These are phyloP conservation scores for Lepidurus arcticus DNA, from an alignment of 1,140 invertebrate species.

Conservation along the genomic window DNA sequence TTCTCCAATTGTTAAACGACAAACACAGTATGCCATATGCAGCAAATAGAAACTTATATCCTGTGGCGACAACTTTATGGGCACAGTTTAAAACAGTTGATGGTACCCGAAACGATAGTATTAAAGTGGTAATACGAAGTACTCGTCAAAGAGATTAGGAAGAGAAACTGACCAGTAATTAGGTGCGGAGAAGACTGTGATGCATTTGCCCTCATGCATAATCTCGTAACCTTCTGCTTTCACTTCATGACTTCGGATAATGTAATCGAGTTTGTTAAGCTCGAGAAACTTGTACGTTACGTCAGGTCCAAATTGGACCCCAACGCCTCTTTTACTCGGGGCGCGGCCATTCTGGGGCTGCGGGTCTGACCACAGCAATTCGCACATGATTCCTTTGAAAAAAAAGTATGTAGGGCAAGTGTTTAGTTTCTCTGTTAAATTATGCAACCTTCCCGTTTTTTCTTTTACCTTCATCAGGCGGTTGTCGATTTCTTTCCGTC, in stretches of 20 bases:
- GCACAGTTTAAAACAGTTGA: neutral
- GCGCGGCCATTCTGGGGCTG: constrained; percentile 77
- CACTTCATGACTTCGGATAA: constrained; percentile 96
- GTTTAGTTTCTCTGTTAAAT: constrained; percentile 16
- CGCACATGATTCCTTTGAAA: constrained; percentile 77
- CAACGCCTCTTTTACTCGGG: constrained; percentile 93
- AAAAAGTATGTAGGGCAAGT: constrained; percentile 2
- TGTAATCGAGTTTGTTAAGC: constrained; percentile 82
- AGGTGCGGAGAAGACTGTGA: constrained; percentile 95
- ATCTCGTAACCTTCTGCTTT: constrained; percentile 94
- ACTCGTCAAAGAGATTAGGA: neutral
- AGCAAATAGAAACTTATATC: neutral
- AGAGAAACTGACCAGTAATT: constrained; percentile 85
- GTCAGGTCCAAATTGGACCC: constrained; percentile 97
- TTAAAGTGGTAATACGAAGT: constrained; percentile 17
- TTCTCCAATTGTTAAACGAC: too few relatives aligned
- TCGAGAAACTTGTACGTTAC: constrained; percentile 82
- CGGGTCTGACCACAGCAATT: constrained; percentile 96
- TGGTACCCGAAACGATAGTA: neutral
- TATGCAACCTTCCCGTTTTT: constrained; percentile 24
- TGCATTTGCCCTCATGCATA: constrained; percentile 87
- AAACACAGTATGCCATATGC: too few relatives aligned
- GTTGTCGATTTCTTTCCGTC: constrained; percentile 87
- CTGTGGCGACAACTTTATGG: too few relatives aligned
- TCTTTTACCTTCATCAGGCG: constrained; percentile 80